Conservation (phyloP, 2,113 vertebrate genomes). For the Delphinapterus leucas region DNA sequence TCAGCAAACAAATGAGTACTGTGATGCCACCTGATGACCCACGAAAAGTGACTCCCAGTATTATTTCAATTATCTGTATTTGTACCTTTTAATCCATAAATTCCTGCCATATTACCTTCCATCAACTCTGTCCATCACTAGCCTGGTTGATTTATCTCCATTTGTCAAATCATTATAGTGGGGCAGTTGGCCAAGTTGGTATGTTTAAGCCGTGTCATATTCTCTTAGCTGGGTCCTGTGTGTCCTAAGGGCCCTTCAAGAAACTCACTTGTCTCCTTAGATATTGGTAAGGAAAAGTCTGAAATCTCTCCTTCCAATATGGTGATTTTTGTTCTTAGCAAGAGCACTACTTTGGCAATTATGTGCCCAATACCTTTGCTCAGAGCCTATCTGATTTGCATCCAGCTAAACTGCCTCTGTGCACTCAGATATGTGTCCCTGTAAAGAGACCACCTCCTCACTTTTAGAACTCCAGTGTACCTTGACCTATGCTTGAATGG, state of each 20-base stretch:
- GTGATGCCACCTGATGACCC: not conserved
- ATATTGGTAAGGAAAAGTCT: not conserved
- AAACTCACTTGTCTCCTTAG: not conserved
- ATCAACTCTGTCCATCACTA: not conserved
- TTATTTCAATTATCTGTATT: not conserved
- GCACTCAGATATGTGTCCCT: not conserved
- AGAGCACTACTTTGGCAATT: not conserved
- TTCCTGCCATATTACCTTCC: not conserved
- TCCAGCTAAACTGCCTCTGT: not conserved
- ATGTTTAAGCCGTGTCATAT: not conserved
- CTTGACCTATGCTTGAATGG: not conserved
- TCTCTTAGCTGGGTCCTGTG: not conserved
- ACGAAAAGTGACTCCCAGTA: not conserved
- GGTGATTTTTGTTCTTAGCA: not conserved
- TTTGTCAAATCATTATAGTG: not conserved
- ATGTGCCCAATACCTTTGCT: not conserved
- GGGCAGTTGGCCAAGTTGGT: not conserved
- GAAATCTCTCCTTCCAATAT: not conserved
- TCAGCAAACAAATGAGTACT: not conserved
- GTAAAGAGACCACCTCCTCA: not conserved
- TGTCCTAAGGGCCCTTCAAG: not conserved
- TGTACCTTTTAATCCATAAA: not conserved
- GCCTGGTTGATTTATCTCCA: not conserved
- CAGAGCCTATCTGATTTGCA: not conserved
- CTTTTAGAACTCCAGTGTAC: not conserved